Evolutionary conservation across 2,797 vertebrate species (phyloP).

Genomic region (Gymnopithys bicolor): DNA sequence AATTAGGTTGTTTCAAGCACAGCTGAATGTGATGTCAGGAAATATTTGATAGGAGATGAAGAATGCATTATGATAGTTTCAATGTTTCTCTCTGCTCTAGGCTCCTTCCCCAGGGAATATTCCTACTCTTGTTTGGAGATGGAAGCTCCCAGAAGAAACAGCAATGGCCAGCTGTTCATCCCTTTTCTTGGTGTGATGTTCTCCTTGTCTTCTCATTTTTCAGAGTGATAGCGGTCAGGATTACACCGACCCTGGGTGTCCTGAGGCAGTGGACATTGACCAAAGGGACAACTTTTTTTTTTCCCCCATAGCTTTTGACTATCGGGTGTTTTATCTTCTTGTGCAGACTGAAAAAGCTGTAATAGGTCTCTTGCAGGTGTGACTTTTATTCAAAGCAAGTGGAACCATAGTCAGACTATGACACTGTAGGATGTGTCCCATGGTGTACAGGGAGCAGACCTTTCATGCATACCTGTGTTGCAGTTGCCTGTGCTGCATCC

Average conservation of each 20-base stretch:
- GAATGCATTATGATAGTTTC: background rate
- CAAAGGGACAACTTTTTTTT: accelerated
- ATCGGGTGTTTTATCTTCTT: background rate
- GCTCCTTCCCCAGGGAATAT: background rate
- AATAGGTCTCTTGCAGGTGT: background rate
- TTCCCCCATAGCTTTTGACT: background rate
- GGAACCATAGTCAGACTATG: background rate
- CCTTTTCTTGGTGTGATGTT: background rate
- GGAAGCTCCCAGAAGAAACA: background rate
- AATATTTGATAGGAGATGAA: background rate
- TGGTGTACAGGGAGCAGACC: accelerated
- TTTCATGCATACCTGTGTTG: background rate
- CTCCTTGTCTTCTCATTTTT: background rate
- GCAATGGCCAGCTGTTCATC: background rate
- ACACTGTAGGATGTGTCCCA: background rate
- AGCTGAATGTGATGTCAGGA: background rate
- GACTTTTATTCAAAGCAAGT: background rate
- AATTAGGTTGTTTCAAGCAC: conserved; percentile 13
- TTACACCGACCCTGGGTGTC: background rate
- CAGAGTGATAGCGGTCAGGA: background rate
- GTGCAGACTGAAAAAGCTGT: background rate
- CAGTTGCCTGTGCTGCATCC: background rate
- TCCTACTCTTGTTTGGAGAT: background rate
- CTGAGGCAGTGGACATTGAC: background rate
- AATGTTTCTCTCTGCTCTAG: accelerated